Percentiles rank a stretch among this genome's conserved stretches.
Conservation (phyloP, 2,797 vertebrate genomes). For the Nyctalus aviator region DNA sequence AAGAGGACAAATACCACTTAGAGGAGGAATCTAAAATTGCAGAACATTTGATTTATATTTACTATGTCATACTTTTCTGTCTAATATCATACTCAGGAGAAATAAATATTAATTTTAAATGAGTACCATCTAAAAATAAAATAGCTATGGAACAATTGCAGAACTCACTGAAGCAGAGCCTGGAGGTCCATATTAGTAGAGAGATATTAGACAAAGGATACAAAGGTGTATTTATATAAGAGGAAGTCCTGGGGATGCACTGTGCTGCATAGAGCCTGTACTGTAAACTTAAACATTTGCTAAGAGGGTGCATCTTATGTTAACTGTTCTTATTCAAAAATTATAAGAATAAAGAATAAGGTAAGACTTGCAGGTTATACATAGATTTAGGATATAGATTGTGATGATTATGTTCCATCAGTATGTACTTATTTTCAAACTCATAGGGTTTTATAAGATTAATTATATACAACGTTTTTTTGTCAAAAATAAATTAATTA, state of each 20-base stretch:
- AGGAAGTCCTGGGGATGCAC: background rate
- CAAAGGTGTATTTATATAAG: background rate
- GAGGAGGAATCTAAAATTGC: background rate
- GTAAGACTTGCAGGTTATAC: background rate
- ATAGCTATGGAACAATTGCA: background rate
- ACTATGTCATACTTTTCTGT: background rate
- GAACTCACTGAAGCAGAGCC: background rate
- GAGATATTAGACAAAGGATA: background rate
- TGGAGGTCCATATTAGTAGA: background rate
- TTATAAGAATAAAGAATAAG: background rate
- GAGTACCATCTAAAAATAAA: slow-evolving; percentile 33
- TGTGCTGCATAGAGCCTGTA: background rate
- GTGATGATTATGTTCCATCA: background rate
- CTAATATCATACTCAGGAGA: background rate
- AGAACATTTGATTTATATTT: slow-evolving; percentile 31
- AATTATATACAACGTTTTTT: background rate
- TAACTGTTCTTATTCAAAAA: background rate
- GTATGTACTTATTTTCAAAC: background rate
- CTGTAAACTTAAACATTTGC: background rate
- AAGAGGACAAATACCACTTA: background rate
- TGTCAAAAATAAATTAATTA: background rate
- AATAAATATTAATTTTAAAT: slow-evolving; percentile 57
- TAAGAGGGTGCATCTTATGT: background rate
- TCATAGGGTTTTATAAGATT: background rate
- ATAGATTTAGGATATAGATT: background rate